Percentiles rank a stretch among this genome's conserved stretches.
Evolutionary conservation across 2,888 invertebrate genomes (phyloP).

Genomic region (Diadromus collaris): DNA sequence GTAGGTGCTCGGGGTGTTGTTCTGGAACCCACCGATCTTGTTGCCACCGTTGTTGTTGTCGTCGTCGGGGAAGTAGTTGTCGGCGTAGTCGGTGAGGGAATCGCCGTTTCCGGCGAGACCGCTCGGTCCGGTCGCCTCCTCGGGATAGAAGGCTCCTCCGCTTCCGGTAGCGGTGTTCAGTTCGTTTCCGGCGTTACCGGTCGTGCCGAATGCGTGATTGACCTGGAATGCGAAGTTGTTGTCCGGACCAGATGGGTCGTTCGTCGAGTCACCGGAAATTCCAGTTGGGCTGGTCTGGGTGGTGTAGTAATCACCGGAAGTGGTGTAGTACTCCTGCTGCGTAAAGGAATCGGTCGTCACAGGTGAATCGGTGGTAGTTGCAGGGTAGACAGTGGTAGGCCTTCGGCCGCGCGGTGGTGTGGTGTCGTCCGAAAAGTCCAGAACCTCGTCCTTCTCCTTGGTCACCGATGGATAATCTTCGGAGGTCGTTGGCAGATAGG

Average conservation of each 20-base stretch:
- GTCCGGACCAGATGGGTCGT: conserved; percentile 38
- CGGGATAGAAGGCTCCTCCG: conserved; percentile 45
- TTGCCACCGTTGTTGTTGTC: conserved; percentile 65
- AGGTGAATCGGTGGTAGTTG: conserved; percentile 64
- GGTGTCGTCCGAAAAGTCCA: conserved; percentile 88
- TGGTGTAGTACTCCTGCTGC: conserved; percentile 66
- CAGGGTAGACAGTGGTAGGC: conserved; percentile 71
- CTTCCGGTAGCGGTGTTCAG: conserved; percentile 34
- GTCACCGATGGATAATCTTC: conserved; percentile 83
- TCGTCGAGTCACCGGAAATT: conserved; percentile 49
- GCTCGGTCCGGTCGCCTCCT: conserved; percentile 56
- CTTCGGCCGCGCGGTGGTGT: conserved; percentile 72
- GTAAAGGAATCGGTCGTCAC: conserved; percentile 52
- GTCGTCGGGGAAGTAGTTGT: conserved; percentile 76
- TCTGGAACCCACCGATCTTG: conserved; percentile 78
- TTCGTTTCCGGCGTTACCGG: conserved; percentile 53
- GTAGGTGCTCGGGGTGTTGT: conserved; percentile 78
- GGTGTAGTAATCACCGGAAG: conserved; percentile 58
- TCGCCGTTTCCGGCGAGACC: conserved; percentile 57
- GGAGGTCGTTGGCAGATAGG: conserved; percentile 73
- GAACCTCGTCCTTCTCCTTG: conserved; percentile 87
- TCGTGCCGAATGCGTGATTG: conserved; percentile 79
- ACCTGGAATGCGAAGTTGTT: conserved; percentile 80
- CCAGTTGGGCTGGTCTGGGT: conserved; percentile 59
- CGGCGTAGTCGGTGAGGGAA: conserved; percentile 66